Conservation (phyloP, 2,797 vertebrate genomes). For the Sus cebifrons region DNA sequence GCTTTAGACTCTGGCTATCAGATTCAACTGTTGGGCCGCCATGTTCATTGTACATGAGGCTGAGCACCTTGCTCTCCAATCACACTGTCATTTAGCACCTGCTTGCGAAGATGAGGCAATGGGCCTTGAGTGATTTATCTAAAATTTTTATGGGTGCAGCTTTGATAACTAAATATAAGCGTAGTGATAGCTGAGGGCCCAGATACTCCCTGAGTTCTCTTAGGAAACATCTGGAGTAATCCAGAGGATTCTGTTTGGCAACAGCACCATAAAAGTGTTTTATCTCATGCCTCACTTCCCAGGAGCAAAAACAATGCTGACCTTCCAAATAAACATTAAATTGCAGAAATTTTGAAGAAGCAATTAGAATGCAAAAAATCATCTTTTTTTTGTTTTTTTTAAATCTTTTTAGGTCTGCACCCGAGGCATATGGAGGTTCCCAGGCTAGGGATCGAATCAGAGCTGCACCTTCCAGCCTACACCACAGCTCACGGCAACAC, state of each 20-base stretch:
- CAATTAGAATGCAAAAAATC: neutral
- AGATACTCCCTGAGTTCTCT: slow-evolving; percentile 64
- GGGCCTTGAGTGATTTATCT: slow-evolving; percentile 6
- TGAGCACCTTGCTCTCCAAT: neutral
- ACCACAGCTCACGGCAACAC: no score
- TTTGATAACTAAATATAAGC: slow-evolving; percentile 59
- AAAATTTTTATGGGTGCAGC: slow-evolving; percentile 18
- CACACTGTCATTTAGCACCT: neutral
- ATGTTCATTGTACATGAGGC: neutral
- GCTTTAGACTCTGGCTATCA: neutral
- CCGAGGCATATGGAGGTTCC: no score
- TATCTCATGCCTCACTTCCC: slow-evolving; percentile 41
- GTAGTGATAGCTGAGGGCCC: slow-evolving; percentile 10
- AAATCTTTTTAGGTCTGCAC: no score
- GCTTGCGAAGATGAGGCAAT: neutral
- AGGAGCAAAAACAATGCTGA: slow-evolving; percentile 16
- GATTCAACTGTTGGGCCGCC: neutral
- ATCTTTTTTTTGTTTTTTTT: no score
- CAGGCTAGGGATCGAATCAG: no score
- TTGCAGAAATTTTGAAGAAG: slow-evolving; percentile 37
- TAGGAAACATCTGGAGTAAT: slow-evolving; percentile 36
- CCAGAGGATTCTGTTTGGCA: slow-evolving; percentile 44
- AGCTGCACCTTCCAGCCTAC: no score
- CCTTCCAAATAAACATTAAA: slow-evolving; percentile 13
- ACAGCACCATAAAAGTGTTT: slow-evolving; percentile 51